Evolutionary conservation across 2,888 invertebrate species (phyloP).

Genomic region (Agrochola lota): DNA sequence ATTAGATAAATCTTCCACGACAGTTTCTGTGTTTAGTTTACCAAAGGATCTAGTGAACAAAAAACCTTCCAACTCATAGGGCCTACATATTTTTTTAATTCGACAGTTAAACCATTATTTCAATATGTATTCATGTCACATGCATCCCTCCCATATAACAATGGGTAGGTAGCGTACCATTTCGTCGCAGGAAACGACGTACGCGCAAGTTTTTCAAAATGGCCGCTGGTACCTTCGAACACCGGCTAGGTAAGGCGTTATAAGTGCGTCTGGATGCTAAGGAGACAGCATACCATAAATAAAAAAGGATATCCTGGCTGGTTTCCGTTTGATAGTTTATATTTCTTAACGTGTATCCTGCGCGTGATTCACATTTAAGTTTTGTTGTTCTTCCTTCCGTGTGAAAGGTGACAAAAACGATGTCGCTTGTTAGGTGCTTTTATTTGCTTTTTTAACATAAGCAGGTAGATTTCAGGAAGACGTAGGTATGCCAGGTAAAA

Average conservation of each 20-base stretch:
- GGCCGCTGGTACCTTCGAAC: slow-evolving; percentile 80
- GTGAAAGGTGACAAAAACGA: slow-evolving; percentile 64
- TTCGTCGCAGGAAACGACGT: slow-evolving; percentile 88
- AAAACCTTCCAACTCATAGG: slow-evolving; percentile 63
- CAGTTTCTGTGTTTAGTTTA: slow-evolving; percentile 62
- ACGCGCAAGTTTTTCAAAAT: slow-evolving; percentile 87
- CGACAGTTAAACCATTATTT: slow-evolving; percentile 77
- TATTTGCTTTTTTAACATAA: background rate
- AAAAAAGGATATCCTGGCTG: slow-evolving; percentile 85
- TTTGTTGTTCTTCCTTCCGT: slow-evolving; percentile 73
- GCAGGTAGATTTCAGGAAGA: slow-evolving; percentile 8
- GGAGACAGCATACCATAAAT: slow-evolving; percentile 85
- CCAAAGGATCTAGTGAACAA: slow-evolving; percentile 64
- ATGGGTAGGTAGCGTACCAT: slow-evolving; percentile 88
- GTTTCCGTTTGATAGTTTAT: slow-evolving; percentile 80
- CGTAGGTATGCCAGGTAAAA: too few relatives aligned
- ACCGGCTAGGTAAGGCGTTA: slow-evolving; percentile 77
- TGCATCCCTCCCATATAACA: slow-evolving; percentile 86
- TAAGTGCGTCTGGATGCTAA: slow-evolving; percentile 85
- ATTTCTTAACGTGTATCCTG: slow-evolving; percentile 70
- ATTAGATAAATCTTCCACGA: slow-evolving; percentile 48
- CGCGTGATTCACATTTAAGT: slow-evolving; percentile 77
- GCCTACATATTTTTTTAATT: slow-evolving; percentile 78
- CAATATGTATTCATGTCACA: slow-evolving; percentile 84
- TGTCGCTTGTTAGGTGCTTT: slow-evolving; percentile 35